Evolutionary conservation across 2,797 vertebrate genomes (phyloP), one percentile per base, ranked within the genome.

Genomic region (Oreortyx pictus): DNA sequence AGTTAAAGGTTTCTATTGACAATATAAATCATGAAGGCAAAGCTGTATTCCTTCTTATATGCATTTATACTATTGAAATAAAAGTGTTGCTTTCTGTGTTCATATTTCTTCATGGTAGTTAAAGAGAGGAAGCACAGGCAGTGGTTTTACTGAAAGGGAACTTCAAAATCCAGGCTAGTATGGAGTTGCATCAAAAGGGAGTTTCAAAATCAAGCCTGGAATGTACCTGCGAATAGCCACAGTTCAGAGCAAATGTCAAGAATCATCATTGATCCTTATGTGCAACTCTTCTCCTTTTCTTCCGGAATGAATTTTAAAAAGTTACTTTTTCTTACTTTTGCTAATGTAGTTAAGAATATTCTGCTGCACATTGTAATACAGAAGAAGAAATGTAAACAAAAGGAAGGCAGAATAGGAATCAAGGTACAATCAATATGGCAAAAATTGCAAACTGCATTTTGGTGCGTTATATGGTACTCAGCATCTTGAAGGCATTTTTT

Each of bases 1-100:
- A 71, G 41, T 92, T 90, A 81, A 87, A 87, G 62, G 75, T 89
- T 93, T 83, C 50, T 87, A 24, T 41, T 94, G 76, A 41, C 35
- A 46, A 3, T 39, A 88, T 88, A 86, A 95, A 89, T 92, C 60
- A 89, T 43, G 72, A 68, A n/a, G 56, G 86, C 65, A 87, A 82
- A 95, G 61, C 64, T 89, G 52, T 47, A 64, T 90, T 74, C 35
- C 52, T 18, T 87, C 91, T 90, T 72, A 87, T 62, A 11, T 92
- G 49, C 54, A n/a, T 84, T 56, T 76, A 35, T 25, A 77, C 85
- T 89, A 81, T 25, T 66, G 35, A 39, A 78, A 76, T 50, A 91
- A 88, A 93, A 93, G 43, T 86, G 92, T 1, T 65, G 47, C 35
- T 81, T 89, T 84, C 59, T 67, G 16, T n/a, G 24, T 88, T 88